A percentile compares a stretch with the other conserved stretches of the same genome.
Conservation (phyloP, 1,140 invertebrate species). For the Eubasilissa regina region DNA sequence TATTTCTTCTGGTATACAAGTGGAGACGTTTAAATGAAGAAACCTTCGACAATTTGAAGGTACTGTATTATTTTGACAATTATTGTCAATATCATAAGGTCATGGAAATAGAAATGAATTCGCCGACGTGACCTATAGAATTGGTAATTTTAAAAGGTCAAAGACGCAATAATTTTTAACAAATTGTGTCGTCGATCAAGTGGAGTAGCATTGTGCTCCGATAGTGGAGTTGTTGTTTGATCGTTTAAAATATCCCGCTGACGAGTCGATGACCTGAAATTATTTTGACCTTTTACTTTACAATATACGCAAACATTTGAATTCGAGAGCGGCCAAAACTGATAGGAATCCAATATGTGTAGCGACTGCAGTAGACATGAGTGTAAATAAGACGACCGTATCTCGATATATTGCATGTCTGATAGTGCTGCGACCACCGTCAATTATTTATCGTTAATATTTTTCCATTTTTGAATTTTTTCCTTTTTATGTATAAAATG, state of each 20-base stretch:
- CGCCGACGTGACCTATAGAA: constrained; percentile 11
- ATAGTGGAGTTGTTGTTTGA: constrained; percentile 17
- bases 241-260: constrained; percentile 2
- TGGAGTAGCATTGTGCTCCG: constrained; percentile 17
- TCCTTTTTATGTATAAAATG: too few species aligned
- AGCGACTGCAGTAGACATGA: too few species aligned
- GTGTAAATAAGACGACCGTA: too few species aligned
- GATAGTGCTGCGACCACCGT: too few species aligned
- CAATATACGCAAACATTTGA: neutral
- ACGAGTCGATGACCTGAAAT: constrained; percentile 29
- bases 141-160: constrained; percentile 27
- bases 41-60: too few species aligned
- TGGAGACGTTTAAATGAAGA: too few species aligned
- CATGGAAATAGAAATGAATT: neutral
- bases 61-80: too few species aligned
- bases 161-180: constrained; percentile 4
- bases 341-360: neutral
- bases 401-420: too few species aligned
- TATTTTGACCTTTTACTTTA: constrained; percentile 35
- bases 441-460: too few species aligned
- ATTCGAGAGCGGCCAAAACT: constrained; percentile 1
- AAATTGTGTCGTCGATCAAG: neutral
- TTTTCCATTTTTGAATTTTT: too few species aligned
- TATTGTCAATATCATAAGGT: neutral
- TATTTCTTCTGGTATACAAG: too few species aligned